Conservation (phyloP, 2,888 invertebrate species). For the Drosophila nr. medialis region DNA sequence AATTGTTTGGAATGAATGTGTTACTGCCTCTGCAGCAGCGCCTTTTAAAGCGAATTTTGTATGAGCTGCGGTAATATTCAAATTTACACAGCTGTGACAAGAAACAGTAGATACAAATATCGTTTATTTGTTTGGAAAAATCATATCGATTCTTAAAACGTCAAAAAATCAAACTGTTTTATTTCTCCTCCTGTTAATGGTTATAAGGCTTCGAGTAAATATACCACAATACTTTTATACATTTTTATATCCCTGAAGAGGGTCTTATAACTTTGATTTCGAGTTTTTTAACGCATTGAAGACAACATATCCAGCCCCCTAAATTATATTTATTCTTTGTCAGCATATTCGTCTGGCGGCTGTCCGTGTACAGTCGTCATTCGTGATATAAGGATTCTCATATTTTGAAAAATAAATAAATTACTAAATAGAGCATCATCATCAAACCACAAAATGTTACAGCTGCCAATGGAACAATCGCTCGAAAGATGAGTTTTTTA, state of each 20-base stretch:
- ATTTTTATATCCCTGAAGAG: background rate
- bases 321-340: background rate
- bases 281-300: background rate
- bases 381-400: background rate
- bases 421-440: background rate
- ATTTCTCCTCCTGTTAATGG: background rate
- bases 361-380: background rate
- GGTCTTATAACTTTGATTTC: background rate
- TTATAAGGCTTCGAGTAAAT: background rate
- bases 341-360: background rate
- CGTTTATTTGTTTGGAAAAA: background rate
- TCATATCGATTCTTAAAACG: background rate
- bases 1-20: background rate
- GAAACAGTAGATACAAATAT: background rate
- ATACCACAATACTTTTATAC: background rate
- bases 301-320: background rate
- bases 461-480: background rate
- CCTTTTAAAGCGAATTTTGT: constrained; percentile 9
- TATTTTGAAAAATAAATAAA: background rate
- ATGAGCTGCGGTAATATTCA: background rate
- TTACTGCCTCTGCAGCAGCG: background rate
- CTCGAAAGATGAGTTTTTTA: too few species aligned
- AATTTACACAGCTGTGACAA: background rate
- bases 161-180: background rate
- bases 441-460: background rate